Percentiles rank a stretch among this genome's conserved stretches.
phyloP scores from a whole-genome alignment of 1,140 invertebrate species.

The Lucilia cuprina region DNA sequence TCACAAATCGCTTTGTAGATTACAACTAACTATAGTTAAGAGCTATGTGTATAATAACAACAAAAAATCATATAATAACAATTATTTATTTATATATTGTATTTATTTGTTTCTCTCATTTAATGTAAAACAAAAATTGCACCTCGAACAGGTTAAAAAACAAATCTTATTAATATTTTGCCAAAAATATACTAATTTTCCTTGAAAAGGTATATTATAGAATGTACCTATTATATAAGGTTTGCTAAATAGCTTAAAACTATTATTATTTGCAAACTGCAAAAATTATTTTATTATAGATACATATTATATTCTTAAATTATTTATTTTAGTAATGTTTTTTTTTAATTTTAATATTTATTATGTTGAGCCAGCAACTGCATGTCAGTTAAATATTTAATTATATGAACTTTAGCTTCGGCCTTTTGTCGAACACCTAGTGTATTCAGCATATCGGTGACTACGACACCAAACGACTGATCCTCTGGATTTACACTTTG shows the following conservation, averaged over 20 bases:
- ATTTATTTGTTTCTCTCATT: background rate
- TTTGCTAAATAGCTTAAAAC: no score
- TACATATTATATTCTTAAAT: no score
- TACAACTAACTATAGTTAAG: no score
- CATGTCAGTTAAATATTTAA: constrained; percentile 61
- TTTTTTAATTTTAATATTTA: constrained; percentile 50
- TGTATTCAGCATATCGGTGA: constrained; percentile 60
- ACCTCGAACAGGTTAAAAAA: background rate
- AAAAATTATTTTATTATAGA: no score
- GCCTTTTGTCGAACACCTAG: constrained; percentile 58
- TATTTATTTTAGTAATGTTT: background rate
- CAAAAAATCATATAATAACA: background rate
- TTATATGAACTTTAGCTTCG: constrained; percentile 59
- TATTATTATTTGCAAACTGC: no score
- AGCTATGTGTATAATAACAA: no score
- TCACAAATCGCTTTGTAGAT: no score
- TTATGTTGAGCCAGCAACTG: constrained; percentile 60
- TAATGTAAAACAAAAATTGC: background rate
- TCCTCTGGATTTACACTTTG: constrained; percentile 58
- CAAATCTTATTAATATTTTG: background rate
- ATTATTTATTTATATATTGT: background rate
- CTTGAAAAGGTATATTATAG: no score
- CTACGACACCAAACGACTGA: constrained; percentile 59
- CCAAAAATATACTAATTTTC: no score
- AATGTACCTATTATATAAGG: no score